Percentiles rank a stretch among this genome's conserved stretches.
Conservation (phyloP, 2,797 vertebrate species). For the Muscicapa comitata region DNA sequence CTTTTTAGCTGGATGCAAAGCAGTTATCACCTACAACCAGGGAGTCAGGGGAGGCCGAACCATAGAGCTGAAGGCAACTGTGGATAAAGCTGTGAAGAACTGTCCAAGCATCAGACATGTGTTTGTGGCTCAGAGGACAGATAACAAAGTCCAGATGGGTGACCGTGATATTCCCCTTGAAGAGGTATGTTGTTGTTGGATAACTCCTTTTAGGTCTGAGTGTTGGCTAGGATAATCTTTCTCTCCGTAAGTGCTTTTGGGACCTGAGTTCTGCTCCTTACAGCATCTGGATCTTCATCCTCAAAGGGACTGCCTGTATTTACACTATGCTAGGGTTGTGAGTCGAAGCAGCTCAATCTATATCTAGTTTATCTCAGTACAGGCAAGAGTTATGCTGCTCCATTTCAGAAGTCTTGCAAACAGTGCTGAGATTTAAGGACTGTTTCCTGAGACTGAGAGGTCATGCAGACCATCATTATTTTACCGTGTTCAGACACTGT, state of each 20-base stretch:
- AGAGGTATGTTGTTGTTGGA: slow-evolving; percentile 77
- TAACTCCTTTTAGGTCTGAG: neutral
- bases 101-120: slow-evolving; percentile 84
- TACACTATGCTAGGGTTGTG: neutral
- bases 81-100: slow-evolving; percentile 85
- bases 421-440: neutral
- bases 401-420: neutral
- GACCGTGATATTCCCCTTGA: slow-evolving; percentile 83
- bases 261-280: neutral
- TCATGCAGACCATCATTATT: neutral
- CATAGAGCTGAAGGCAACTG: slow-evolving; percentile 84
- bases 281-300: neutral
- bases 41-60: slow-evolving; percentile 86
- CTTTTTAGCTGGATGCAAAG: slow-evolving; percentile 87
- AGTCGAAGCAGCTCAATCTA: rapidly evolving
- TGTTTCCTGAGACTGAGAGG: neutral
- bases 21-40: slow-evolving; percentile 91
- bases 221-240: neutral
- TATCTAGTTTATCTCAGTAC: neutral
- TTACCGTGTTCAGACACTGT: neutral
- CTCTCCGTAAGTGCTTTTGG: neutral
- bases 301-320: neutral
- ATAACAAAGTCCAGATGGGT: slow-evolving; percentile 81
- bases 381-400: neutral
- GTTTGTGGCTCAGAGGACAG: slow-evolving; percentile 90